Base-by-base conservation (phyloP, 1,140 invertebrate genomes). In the Diorhabda elongata region DNA sequence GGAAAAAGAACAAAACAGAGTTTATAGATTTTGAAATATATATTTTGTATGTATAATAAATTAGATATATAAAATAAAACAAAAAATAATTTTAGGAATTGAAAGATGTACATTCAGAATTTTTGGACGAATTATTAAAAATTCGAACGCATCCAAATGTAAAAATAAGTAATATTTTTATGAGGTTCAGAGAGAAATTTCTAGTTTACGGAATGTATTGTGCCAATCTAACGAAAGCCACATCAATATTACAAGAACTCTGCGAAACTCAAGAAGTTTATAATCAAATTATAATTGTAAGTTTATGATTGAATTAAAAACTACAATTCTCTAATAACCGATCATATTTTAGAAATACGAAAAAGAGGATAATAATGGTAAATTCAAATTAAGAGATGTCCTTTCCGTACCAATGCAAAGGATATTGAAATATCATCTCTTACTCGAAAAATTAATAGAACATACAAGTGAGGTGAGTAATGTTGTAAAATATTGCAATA, bases 391-490 rank as follows among this genome's bases (percentile, higher is more conserved):
- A 64, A 85, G 95, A 44, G 97, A 98, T 82, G 91, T 99, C 62
- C 81, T 99, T 5, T 95, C 95, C 44, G 95, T 99, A 45, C 97
- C 97, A 4, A 98, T 99, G 95, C 97, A 99, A 83, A 84, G 97
- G 80, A 91, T 99, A 69, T 87, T 99, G 43, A 99, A 99, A 79
- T 99, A 99, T 82, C 96, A 98, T 82, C 84, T 99, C 58, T 82
- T 99, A 44, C 82, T 96, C 43, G 89, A 97, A 80, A 98, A 98
- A 83, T 83, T 99, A 42, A 90, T 98, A 4, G 93, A 95, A 78
- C 92, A 96, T 80, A 98, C 96, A 3, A 89, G 91, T 71, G 87
- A 86, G 11, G 91, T 94, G 78, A 87, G 85, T 83, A 63, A 43
- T 57, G 42, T 26, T 42, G 3, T 61, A 11, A 11, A 0, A n/a